Base-by-base conservation (phyloP, 1,140 invertebrate genomes). In the Chymomyza costata region DNA sequence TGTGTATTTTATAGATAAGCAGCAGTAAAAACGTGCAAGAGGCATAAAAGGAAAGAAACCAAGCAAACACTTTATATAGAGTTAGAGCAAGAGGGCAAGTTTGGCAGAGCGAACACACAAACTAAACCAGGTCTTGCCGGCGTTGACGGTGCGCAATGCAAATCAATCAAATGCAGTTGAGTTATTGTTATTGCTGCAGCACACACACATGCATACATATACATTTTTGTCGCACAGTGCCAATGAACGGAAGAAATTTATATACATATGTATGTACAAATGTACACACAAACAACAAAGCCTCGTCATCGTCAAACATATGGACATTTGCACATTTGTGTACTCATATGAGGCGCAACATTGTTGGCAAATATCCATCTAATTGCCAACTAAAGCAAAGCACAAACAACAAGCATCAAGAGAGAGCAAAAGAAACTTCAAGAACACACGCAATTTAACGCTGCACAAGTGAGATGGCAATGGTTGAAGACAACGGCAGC, bases 111-210 rank as follows among this genome's bases (percentile, higher is more conserved):
- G 25, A 55, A n/a, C 41, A 60, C 21, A 25, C 21, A 25, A 65
- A 56, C 55, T 59, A 64, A 74, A 59, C 51, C 51, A 74, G 61
- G 60, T 65, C 46, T 65, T 54, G 59, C 59, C 46, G 49, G 51
- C 40, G 50, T 25, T 25, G 21, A 25, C 3, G 21, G 21, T 8
- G 21, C 21, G 21, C 21, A 66, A 65, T 61, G 65, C 56, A 76
- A 73, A 73, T 74, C 64, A 73, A 68, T 74, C 54, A 74, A 45
- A 45, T 40, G 51, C 11, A 41, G 13, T n/a, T n/a, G n/a, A n/a
- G n/a, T n/a, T n/a, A n/a, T n/a, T n/a, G n/a, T n/a, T n/a, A n/a
- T n/a, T n/a, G n/a, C n/a, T n/a, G n/a, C n/a, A n/a, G n/a, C n/a
- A n/a, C n/a, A n/a, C n/a, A n/a, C n/a, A n/a, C n/a, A n/a, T n/a